These are phyloP conservation scores for Hippocampus barbouri DNA, from an alignment of 2,113 vertebrate species.

Conservation along the genomic window DNA sequence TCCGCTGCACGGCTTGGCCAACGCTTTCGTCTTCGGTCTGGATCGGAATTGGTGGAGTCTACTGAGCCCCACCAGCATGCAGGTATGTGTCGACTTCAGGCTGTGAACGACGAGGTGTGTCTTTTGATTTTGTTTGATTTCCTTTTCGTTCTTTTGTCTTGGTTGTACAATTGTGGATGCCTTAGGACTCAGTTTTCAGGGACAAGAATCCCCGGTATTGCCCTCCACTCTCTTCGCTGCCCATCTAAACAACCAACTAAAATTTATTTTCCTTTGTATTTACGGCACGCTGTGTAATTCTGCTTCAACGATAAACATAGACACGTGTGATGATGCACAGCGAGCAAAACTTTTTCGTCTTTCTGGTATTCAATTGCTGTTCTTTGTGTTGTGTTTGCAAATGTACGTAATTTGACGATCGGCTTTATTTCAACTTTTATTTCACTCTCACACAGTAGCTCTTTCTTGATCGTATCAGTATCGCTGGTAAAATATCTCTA, in stretches of 20 bases:
- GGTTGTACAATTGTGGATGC: too few relatives aligned
- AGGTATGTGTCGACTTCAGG: constrained; percentile 44
- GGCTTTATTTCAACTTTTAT: not conserved
- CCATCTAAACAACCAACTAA: too few relatives aligned
- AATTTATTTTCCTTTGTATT: too few relatives aligned
- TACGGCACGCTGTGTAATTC: too few relatives aligned
- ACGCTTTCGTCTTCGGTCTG: constrained; percentile 73
- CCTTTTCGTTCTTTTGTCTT: not conserved
- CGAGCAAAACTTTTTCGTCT: too few relatives aligned
- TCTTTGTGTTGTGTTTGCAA: not conserved
- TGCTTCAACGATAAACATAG: too few relatives aligned
- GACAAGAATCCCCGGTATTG: too few relatives aligned
- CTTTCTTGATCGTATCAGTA: too few relatives aligned
- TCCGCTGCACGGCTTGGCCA: constrained; percentile 76
- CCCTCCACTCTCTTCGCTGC: too few relatives aligned
- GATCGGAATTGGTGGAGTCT: constrained; percentile 73
- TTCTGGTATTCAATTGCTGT: too few relatives aligned
- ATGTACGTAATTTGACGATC: not conserved
- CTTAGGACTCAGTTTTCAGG: too few relatives aligned
- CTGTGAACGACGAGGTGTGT: not conserved
- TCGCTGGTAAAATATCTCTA: not conserved
- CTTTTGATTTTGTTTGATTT: not conserved
- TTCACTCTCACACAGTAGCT: not conserved
- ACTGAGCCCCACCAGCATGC: constrained; percentile 66
- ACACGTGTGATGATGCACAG: not conserved